A percentile compares a stretch with the other conserved stretches of the same genome.
These are phyloP conservation scores for Chrysolina oricalcia DNA, from an alignment of 2,888 invertebrate genomes.

Conservation along the genomic window DNA sequence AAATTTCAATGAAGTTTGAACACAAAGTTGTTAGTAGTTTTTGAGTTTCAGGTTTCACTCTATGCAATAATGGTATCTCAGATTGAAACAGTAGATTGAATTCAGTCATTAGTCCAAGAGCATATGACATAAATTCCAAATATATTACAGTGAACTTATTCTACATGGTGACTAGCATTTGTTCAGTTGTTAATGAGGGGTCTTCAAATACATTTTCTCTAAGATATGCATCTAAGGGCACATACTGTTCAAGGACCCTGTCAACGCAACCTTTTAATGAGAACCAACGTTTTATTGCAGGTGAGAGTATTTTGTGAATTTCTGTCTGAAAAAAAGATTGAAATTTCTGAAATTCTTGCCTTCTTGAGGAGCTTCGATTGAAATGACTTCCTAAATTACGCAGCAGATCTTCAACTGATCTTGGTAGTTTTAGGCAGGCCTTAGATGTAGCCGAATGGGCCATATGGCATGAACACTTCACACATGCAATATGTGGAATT, in stretches of 20 bases:
- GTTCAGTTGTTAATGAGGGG: slow-evolving; percentile 55
- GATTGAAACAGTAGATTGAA: slow-evolving; percentile 58
- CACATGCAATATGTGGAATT: slow-evolving; percentile 56
- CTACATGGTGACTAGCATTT: slow-evolving; percentile 52
- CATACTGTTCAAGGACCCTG: slow-evolving; percentile 63
- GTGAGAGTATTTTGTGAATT: slow-evolving; percentile 60
- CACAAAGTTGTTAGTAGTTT: slow-evolving; percentile 31
- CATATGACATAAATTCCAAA: slow-evolving; percentile 59
- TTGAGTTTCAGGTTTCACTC: slow-evolving; percentile 27
- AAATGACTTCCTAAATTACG: slow-evolving; percentile 59
- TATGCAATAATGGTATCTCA: slow-evolving; percentile 28
- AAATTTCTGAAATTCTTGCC: slow-evolving; percentile 58
- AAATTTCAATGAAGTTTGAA: slow-evolving; percentile 32
- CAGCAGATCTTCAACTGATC: slow-evolving; percentile 49
- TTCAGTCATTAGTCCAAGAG: slow-evolving; percentile 53
- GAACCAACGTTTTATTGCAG: slow-evolving; percentile 60
- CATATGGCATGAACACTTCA: slow-evolving; percentile 64
- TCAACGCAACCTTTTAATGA: slow-evolving; percentile 63
- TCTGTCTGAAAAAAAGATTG: slow-evolving; percentile 62
- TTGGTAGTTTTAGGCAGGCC: slow-evolving; percentile 62
- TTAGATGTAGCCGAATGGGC: slow-evolving; percentile 59
- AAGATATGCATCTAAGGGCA: slow-evolving; percentile 59
- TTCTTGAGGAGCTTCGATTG: slow-evolving; percentile 51
- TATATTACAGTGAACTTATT: slow-evolving; percentile 59
- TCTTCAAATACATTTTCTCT: slow-evolving; percentile 56